Conservation (phyloP, 2,797 vertebrate species). For the Chrysocyon brachyurus region DNA sequence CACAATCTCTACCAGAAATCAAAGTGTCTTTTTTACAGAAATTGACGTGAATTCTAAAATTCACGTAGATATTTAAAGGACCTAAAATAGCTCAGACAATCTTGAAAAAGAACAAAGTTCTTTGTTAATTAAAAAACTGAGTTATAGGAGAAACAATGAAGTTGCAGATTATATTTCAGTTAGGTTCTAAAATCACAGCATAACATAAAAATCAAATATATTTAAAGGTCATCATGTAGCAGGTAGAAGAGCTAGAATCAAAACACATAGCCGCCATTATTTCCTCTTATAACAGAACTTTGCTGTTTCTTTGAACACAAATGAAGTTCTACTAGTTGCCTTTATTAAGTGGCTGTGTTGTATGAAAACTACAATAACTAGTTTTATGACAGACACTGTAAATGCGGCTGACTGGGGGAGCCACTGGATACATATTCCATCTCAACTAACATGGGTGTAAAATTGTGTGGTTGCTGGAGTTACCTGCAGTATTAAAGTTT, state of each 20-base stretch:
- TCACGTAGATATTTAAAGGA: neutral
- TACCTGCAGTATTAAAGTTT: neutral
- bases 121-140: neutral
- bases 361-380: constrained; percentile 19
- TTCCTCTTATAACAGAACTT: neutral
- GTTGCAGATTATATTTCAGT: neutral
- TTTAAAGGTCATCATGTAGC: neutral
- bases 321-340: neutral
- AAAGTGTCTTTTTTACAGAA: neutral
- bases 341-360: neutral
- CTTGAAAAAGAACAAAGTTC: neutral
- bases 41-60: constrained; percentile 1
- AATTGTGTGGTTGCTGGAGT: neutral
- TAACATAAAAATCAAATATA: neutral
- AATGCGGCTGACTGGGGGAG: neutral
- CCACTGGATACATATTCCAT: neutral
- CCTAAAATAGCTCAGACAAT: neutral
- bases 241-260: neutral
- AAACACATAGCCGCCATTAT: neutral
- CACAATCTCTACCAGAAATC: neutral
- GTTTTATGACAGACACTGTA: neutral
- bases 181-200: constrained; percentile 12
- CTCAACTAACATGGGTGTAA: neutral
- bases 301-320: constrained; percentile 14
- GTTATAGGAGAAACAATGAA: neutral